A percentile compares a stretch with the other conserved stretches of the same genome.
phyloP scores from a whole-genome alignment of 2,888 invertebrate genomes.

The Rhodophaea formosa region DNA sequence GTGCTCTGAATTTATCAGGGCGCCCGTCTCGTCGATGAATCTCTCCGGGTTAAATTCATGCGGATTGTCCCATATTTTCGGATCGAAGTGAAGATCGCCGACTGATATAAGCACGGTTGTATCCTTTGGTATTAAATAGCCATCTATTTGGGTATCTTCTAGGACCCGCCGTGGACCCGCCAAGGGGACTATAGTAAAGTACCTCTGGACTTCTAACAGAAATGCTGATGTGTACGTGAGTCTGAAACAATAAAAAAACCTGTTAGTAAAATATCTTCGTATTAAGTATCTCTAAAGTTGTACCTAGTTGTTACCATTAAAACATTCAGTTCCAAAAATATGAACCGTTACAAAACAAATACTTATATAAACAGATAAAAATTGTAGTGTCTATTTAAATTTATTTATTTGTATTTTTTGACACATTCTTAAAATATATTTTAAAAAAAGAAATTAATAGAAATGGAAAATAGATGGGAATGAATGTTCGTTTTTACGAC shows the following conservation, averaged over 20 bases:
- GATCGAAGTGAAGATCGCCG: conserved; percentile 76
- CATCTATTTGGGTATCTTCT: conserved; percentile 56
- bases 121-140: conserved; percentile 69
- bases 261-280: too few species aligned
- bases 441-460: too few species aligned
- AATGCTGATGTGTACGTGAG: conserved; percentile 79
- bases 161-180: conserved; percentile 75
- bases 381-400: too few species aligned
- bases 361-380: too few species aligned
- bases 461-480: too few species aligned
- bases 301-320: too few species aligned
- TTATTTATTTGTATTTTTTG: too few species aligned
- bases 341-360: too few species aligned
- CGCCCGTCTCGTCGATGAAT: conserved; percentile 80
- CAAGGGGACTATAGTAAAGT: conserved; percentile 76
- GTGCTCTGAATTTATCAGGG: conserved; percentile 75
- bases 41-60: conserved; percentile 82
- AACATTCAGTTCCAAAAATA: too few species aligned
- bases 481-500: too few species aligned
- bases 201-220: conserved; percentile 80
- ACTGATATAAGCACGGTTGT: conserved; percentile 78
- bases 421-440: too few species aligned
- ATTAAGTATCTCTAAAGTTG: too few species aligned
- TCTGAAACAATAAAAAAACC: conserved; percentile 44
- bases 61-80: conserved; percentile 80